Conservation (phyloP, 2,113 vertebrate species). For the Felis chaus region DNA sequence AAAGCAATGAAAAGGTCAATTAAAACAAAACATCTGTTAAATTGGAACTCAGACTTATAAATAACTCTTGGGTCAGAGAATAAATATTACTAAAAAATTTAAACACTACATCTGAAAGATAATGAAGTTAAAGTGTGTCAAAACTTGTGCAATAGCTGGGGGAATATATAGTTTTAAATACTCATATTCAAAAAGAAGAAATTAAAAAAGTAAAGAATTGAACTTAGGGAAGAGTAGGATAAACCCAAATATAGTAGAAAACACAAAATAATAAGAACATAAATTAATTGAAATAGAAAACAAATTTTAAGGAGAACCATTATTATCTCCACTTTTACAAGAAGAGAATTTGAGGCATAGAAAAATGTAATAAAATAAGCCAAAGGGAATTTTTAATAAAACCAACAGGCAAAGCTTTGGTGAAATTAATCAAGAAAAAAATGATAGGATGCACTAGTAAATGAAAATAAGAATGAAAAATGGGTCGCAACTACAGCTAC, state of each 20-base stretch:
- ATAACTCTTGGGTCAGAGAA: background rate
- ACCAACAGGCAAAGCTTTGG: background rate
- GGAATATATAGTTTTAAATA: background rate
- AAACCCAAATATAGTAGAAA: background rate
- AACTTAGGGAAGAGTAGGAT: background rate
- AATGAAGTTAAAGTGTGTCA: background rate
- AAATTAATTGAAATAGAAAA: background rate
- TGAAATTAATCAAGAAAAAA: conserved; percentile 6
- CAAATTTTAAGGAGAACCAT: background rate
- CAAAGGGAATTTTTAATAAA: background rate
- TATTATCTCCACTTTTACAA: background rate
- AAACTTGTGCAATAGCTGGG: background rate
- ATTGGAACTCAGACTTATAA: background rate
- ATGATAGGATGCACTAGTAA: background rate
- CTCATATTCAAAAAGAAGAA: background rate
- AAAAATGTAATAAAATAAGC: background rate
- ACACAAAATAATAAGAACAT: background rate
- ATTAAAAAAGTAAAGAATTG: background rate
- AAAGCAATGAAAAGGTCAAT: background rate
- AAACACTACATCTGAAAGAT: background rate
- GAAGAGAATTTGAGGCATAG: background rate
- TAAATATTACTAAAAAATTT: background rate
- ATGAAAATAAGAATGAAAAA: background rate
- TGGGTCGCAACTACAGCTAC: background rate
- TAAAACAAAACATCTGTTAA: background rate